phyloP scores from a whole-genome alignment of 2,888 invertebrate genomes.

The Dendrolimus pini region DNA sequence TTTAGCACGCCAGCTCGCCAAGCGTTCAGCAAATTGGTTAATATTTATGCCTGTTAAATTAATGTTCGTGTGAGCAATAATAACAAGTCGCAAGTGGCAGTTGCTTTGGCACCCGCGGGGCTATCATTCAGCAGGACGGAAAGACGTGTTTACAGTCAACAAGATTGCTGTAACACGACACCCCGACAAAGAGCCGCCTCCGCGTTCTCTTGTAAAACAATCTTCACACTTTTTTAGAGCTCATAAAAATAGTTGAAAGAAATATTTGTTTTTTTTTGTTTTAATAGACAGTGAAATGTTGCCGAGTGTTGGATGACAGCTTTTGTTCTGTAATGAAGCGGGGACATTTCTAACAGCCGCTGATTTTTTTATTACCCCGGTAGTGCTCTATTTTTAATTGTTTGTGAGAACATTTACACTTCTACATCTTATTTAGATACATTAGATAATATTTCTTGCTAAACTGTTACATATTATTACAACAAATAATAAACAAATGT shows the following conservation, averaged over 20 bases:
- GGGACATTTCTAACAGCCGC: conserved; percentile 63
- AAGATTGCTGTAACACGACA: conserved; percentile 54
- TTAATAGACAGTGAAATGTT: conserved; percentile 76
- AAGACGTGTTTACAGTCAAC: conserved; percentile 74
- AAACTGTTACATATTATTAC: background rate
- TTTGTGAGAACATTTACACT: conserved; percentile 2
- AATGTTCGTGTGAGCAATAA: no score
- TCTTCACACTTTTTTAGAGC: conserved; percentile 72
- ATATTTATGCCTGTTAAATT: no score
- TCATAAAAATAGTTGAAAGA: conserved; percentile 75
- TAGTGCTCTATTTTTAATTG: conserved; percentile 58
- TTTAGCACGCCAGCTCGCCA: no score
- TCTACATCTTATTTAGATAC: background rate
- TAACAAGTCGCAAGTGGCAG: conserved; percentile 6
- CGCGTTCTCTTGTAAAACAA: conserved; percentile 69
- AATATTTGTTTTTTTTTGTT: conserved; percentile 55
- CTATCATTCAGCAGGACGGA: conserved; percentile 60
- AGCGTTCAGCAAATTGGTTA: no score
- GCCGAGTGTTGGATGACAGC: conserved; percentile 72
- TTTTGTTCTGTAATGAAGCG: conserved; percentile 73
- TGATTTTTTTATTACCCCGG: conserved; percentile 57
- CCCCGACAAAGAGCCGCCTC: conserved; percentile 71
- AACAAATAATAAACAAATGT: no score
- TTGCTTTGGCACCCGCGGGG: conserved; percentile 54
- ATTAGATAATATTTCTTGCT: background rate